Evolutionary conservation across 2,797 vertebrate species (phyloP), one percentile per base, ranked within the genome.

Genomic region (Schizopygopsis malacanthus): DNA sequence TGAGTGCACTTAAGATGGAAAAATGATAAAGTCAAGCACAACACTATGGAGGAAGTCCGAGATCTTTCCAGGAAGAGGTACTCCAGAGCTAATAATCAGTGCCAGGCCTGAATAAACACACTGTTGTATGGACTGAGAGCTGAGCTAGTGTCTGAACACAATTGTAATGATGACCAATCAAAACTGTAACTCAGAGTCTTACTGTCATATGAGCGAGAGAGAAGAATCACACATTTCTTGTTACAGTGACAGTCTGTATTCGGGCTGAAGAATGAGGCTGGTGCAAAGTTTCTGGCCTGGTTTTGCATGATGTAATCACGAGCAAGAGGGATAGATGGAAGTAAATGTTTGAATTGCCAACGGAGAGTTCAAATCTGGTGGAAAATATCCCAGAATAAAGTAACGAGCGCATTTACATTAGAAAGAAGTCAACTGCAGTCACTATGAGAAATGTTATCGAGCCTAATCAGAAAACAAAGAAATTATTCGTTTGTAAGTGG

Each of bases 1-100:
- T 87, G 89, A 92, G 88, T 79, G 87, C 89, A 89, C 89, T 93
- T 91, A 91, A 93, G 94, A 91, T 91, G 88, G 86, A 83, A 89
- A 8, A 1, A 89, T 92, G 91, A 93, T 93, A 91, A 90, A 92
- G 90, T 90, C 75, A n/a, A 87, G 79, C 61, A 78, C 80, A 88
- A 89, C 84, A 45, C 65, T 75, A 56, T 72, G 83, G 50, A 72
- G 63, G 39, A 70, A 88, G 43, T 89, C 71, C 85, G 86, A 79
- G 63, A 41, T 47, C 5, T 73, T 87, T 89, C 88, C 89, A 89
- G 87, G 1, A 37, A 50, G 82, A 90, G 86, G 85, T 90, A 90
- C 90, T 90, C 70, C 89, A 85, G 82, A 89, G 87, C 91, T 92
- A 92, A 93, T 91, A 90, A 78, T 89, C 84, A 0, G 20, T 84